Evolutionary conservation across 2,797 vertebrate genomes (phyloP).

Genomic region (Hozukius guyotensis): DNA sequence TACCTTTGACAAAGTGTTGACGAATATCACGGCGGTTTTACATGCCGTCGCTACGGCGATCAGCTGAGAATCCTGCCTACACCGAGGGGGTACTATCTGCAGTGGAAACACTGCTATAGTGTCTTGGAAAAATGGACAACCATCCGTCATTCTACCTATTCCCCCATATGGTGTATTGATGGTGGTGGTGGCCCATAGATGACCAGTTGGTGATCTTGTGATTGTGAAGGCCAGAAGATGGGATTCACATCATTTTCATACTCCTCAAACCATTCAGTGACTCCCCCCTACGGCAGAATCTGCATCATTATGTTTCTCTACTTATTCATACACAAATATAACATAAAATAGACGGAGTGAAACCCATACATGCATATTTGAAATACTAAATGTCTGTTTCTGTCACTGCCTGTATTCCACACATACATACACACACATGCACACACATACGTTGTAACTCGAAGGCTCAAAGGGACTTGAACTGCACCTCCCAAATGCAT

Average conservation of each 20-base stretch:
- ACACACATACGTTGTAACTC: not conserved
- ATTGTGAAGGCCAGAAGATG: not conserved
- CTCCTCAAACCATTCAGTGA: not conserved
- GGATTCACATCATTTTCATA: not conserved
- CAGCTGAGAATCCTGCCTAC: too few relatives aligned
- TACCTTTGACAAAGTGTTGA: not conserved
- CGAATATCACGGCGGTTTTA: too few relatives aligned
- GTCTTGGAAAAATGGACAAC: not conserved
- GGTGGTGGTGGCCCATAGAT: not conserved
- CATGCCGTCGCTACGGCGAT: too few relatives aligned
- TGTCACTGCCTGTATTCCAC: not conserved
- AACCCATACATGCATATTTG: not conserved
- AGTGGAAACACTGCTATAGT: too few relatives aligned
- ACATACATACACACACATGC: not conserved
- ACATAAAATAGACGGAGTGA: not conserved
- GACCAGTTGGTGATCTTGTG: not conserved
- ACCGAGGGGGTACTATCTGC: too few relatives aligned
- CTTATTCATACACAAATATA: not conserved
- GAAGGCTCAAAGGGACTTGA: constrained; percentile 30
- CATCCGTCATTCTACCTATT: not conserved
- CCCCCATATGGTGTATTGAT: not conserved
- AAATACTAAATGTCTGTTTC: not conserved
- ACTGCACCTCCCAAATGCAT: constrained; percentile 32
- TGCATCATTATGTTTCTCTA: not conserved
- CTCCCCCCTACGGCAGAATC: not conserved